phyloP scores from a whole-genome alignment of 1,140 invertebrate species.

The Ectropis grisescens region DNA sequence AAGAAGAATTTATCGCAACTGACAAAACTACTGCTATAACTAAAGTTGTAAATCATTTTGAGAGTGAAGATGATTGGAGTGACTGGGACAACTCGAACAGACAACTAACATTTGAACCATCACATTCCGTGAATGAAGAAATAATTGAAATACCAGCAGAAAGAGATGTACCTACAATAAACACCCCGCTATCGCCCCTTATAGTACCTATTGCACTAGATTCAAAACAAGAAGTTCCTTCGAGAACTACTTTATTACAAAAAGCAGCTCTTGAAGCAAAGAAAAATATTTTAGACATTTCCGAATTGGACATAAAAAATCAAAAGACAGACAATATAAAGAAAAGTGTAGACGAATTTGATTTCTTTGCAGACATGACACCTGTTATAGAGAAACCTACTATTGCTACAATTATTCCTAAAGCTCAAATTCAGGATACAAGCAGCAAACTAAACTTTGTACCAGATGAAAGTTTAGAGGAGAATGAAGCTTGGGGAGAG shows the following conservation, averaged over 20 bases:
- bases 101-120: slow-evolving; percentile 10
- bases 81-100: slow-evolving; percentile 78
- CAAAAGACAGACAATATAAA: slow-evolving; percentile 65
- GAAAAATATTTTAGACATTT: slow-evolving; percentile 73
- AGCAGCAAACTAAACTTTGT: slow-evolving; percentile 62
- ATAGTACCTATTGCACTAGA: too few relatives aligned
- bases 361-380: slow-evolving; percentile 89
- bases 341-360: slow-evolving; percentile 71
- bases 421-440: slow-evolving; percentile 21
- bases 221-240: too few relatives aligned
- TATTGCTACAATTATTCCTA: slow-evolving; percentile 50
- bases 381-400: slow-evolving; percentile 80
- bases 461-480: slow-evolving; percentile 38
- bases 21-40: too few relatives aligned
- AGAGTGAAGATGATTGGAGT: slow-evolving; percentile 75
- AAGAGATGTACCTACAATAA: too few relatives aligned
- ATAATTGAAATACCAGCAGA: not conserved
- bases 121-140: not conserved
- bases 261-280: slow-evolving; percentile 57
- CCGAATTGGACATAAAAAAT: slow-evolving; percentile 81
- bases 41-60: not conserved
- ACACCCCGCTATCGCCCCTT: too few relatives aligned
- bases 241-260: slow-evolving; percentile 32
- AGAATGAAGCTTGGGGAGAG: slow-evolving; percentile 58
- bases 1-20: slow-evolving; percentile 28